Percentiles rank a stretch among this genome's conserved stretches.
Conservation (phyloP, 1,140 invertebrate species). For the Heterodera schachtii region DNA sequence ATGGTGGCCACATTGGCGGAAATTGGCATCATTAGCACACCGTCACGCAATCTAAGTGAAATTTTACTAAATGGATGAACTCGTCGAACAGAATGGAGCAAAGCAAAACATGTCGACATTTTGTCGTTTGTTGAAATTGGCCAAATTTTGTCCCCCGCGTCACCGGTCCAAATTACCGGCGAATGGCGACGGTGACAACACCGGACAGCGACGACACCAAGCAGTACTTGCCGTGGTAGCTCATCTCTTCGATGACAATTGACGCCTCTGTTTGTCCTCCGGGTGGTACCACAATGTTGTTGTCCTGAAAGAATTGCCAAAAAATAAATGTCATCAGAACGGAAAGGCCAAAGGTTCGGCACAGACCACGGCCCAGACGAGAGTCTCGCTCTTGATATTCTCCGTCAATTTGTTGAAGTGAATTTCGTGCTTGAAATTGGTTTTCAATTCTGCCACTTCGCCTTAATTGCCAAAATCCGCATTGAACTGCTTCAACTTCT, state of each 20-base stretch:
- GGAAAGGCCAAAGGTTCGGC: background rate
- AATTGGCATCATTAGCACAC: constrained; percentile 59
- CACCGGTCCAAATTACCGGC: constrained; percentile 42
- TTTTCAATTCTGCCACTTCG: constrained; percentile 68
- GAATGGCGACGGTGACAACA: constrained; percentile 65
- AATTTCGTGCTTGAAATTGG: constrained; percentile 69
- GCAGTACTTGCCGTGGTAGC: constrained; percentile 67
- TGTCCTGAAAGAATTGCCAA: constrained; percentile 1
- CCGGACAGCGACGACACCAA: constrained; percentile 66
- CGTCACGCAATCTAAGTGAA: constrained; percentile 52
- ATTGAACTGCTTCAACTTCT: background rate
- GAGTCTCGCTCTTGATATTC: constrained; percentile 66
- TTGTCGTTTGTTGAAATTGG: constrained; percentile 36
- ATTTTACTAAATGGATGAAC: background rate
- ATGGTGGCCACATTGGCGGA: constrained; percentile 55
- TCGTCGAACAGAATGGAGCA: too few relatives aligned
- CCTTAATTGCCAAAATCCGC: constrained; percentile 48
- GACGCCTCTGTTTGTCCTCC: constrained; percentile 66
- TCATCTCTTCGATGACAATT: constrained; percentile 68
- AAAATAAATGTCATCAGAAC: background rate
- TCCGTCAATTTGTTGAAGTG: constrained; percentile 67
- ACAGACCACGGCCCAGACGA: constrained; percentile 68
- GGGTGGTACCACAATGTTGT: constrained; percentile 59
- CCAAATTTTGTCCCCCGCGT: too few relatives aligned
- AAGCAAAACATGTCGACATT: background rate